Percentiles rank a stretch among this genome's conserved stretches.
phyloP scores from a whole-genome alignment of 30 jellyfish, hydroid and myxozoan species.

The Pseudorhiza aurosa region DNA sequence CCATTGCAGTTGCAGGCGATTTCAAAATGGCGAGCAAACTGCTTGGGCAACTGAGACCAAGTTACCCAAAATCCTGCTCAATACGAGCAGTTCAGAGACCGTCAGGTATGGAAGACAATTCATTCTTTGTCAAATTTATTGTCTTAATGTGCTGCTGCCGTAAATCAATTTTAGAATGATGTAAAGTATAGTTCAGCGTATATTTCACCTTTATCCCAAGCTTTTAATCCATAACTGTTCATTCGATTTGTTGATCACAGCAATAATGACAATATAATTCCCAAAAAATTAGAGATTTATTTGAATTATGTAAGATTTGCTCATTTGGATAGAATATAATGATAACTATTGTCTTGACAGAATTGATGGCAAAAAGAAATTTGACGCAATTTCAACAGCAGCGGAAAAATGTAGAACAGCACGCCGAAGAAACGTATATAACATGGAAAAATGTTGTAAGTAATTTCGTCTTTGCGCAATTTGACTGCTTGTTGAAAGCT shows the following conservation, averaged over 20 bases:
- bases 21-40: conserved; percentile 24
- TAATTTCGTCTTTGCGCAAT: background rate
- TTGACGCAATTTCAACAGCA: conserved; percentile 45
- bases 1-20: background rate
- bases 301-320: too few relatives aligned
- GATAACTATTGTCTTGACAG: background rate
- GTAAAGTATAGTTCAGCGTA: too few relatives aligned
- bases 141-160: background rate
- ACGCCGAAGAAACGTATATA: conserved; percentile 75
- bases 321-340: background rate
- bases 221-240: too few relatives aligned
- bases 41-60: conserved; percentile 7
- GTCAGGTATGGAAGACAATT: conserved; percentile 10
- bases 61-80: background rate
- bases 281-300: too few relatives aligned
- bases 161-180: too few relatives aligned
- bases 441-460: conserved; percentile 76
- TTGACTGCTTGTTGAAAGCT: too few relatives aligned
- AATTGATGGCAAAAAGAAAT: background rate
- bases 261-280: too few relatives aligned
- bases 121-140: background rate
- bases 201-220: too few relatives aligned
- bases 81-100: background rate
- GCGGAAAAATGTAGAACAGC: conserved; percentile 65
- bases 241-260: too few relatives aligned